phyloP scores from a whole-genome alignment of 2,888 invertebrate species.

The Reticulitermes lucifugus region DNA sequence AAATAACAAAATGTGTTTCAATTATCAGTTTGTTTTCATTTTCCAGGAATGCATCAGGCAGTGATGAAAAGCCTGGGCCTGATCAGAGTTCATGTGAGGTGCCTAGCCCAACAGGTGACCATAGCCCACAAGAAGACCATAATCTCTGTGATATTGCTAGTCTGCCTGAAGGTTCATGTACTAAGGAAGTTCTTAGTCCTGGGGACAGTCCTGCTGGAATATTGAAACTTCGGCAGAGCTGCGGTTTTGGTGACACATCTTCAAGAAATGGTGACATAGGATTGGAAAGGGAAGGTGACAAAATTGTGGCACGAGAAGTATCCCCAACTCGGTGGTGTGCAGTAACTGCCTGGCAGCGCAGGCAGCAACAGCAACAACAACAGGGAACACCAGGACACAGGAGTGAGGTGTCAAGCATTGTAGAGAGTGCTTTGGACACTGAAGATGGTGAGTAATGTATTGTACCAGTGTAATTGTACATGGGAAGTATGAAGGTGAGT shows the following conservation, averaged over 20 bases:
- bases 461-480: no score
- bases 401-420: conserved; percentile 58
- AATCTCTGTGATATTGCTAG: neutral
- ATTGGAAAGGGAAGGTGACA: neutral
- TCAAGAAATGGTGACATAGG: conserved; percentile 2
- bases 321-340: conserved; percentile 52
- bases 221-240: conserved; percentile 40
- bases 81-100: neutral
- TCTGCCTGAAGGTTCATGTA: neutral
- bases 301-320: conserved; percentile 6
- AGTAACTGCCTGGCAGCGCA: conserved; percentile 51
- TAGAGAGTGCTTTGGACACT: conserved; percentile 57
- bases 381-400: conserved; percentile 55
- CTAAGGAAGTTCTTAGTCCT: neutral
- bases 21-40: neutral
- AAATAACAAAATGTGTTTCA: no score
- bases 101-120: neutral
- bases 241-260: neutral
- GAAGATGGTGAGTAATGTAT: conserved; percentile 57
- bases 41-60: conserved; percentile 8
- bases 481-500: no score
- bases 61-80: conserved; percentile 11
- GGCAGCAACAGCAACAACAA: conserved; percentile 34
- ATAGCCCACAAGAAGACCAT: neutral
- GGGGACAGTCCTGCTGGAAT: neutral